These are phyloP conservation scores for Plagodis dolabraria DNA, from an alignment of 2,888 invertebrate genomes.

Conservation along the genomic window DNA sequence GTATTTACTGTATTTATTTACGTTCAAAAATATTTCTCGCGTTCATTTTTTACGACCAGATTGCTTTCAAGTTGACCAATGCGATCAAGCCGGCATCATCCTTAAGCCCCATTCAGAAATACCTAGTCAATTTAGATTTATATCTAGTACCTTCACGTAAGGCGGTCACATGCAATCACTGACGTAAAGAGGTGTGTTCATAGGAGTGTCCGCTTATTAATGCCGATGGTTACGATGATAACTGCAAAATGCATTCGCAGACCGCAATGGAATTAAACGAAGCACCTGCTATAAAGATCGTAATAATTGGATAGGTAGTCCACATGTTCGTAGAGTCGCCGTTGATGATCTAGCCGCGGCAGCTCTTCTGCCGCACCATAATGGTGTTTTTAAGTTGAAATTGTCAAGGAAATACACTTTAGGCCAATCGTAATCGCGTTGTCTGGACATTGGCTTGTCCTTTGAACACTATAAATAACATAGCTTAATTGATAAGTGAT, in stretches of 20 bases:
- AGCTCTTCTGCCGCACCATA: neutral
- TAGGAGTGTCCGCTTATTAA: constrained; percentile 40
- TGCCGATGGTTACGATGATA: constrained; percentile 35
- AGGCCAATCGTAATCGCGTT: too few species aligned
- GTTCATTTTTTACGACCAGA: too few species aligned
- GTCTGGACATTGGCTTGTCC: too few species aligned
- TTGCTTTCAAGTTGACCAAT: too few species aligned
- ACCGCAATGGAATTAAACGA: constrained; percentile 31
- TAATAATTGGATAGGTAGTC: constrained; percentile 20
- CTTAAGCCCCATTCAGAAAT: constrained; percentile 34
- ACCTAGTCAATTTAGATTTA: constrained; percentile 63
- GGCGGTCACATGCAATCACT: constrained; percentile 59
- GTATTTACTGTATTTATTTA: too few species aligned
- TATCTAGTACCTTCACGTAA: constrained; percentile 64
- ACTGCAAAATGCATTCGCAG: constrained; percentile 28
- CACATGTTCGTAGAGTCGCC: constrained; percentile 6
- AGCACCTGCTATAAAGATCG: constrained; percentile 34
- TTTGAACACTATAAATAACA: too few species aligned
- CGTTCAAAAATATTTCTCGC: too few species aligned
- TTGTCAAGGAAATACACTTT: too few species aligned
- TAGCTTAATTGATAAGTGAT: too few species aligned
- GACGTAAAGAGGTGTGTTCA: constrained; percentile 36
- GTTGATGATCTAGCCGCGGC: constrained; percentile 1
- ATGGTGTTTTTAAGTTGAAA: too few species aligned
- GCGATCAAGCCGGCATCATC: neutral